Base-by-base conservation (phyloP, 2,113 vertebrate genomes). In the Drymodes brunneopygia region DNA sequence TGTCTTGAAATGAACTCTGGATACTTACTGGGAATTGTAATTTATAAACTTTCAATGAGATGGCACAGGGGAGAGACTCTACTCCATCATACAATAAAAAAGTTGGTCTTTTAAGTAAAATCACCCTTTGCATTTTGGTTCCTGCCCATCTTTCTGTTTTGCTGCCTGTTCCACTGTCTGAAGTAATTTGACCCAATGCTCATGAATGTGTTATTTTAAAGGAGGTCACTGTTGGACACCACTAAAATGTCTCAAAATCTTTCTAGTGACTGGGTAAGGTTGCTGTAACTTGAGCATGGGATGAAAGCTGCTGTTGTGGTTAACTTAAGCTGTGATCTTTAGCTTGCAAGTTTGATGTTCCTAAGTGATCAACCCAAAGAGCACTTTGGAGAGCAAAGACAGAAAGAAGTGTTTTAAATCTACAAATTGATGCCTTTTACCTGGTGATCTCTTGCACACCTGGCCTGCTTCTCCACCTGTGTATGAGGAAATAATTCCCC, bases 91-190 rank as follows among this genome's bases (percentile, higher is more conserved):
- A 95, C 84, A 97, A 97, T 97, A 97, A 97, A 97, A 86, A 88
- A 91, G 71, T 90, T 78, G 86, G 92, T 95, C 86, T 97, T 97
- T 96, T 95, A 81, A 96, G 88, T 93, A 92, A 87, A 90, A 81
- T 77, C 60, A 86, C 64, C 72, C 65, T 94, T 93, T 95, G 90
- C 92, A 93, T 92, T 96, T 95, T 95, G 94, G 93, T 92, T 94
- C 92, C 88, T 95, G 80, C 95, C 92, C 93, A 70, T 83, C 72
- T 90, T 62, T 88, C 48, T 92, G 60, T 56, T 95, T 88, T 81
- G 35, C 80, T 92, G 60, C 65, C 82, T 86, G 22, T 78, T 66
- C 62, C 61, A 20, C 53, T 66, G 44, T 92, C 81, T 62, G 62
- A 81, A 90, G 70, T 70, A 69, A n/a, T 70, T 73, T 40, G 65